A percentile compares a stretch with the other conserved stretches of the same genome.
These are phyloP conservation scores for Lepidocyrtoides sp. DNA, from an alignment of 2,888 invertebrate species.

Conservation along the genomic window DNA sequence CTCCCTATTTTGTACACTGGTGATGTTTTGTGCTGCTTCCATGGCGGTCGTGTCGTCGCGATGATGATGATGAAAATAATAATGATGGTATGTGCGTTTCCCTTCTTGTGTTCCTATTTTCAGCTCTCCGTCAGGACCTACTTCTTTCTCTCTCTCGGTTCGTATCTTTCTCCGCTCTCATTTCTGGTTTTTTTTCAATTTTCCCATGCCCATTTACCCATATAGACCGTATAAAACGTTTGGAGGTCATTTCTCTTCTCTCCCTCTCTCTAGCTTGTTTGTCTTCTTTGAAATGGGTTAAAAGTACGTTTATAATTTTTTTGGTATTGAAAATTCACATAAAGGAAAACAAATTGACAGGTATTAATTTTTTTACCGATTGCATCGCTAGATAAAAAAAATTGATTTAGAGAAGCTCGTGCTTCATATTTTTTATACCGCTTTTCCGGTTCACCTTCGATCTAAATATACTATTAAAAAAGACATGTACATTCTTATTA, in stretches of 20 bases:
- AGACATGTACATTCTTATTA: too few relatives aligned
- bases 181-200: neutral
- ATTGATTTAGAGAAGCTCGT: too few relatives aligned
- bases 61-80: neutral
- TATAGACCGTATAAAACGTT: slow-evolving; percentile 9
- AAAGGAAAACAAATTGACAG: neutral
- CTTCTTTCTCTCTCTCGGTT: neutral
- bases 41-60: neutral
- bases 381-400: too few relatives aligned
- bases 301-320: too few relatives aligned
- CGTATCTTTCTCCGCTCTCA: neutral
- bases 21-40: neutral
- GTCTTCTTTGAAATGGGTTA: too few relatives aligned
- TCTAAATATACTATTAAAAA: neutral
- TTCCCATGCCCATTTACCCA: neutral
- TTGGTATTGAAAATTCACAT: too few relatives aligned
- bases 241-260: slow-evolving; percentile 21
- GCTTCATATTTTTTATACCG: too few relatives aligned
- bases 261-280: neutral
- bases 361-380: neutral
- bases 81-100: slow-evolving; percentile 23
- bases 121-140: neutral
- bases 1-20: too few relatives aligned
- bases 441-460: neutral
- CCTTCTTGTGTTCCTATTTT: slow-evolving; percentile 1